These are phyloP conservation scores for Rallus limicola DNA, from an alignment of 2,113 vertebrate species.

Conservation along the genomic window DNA sequence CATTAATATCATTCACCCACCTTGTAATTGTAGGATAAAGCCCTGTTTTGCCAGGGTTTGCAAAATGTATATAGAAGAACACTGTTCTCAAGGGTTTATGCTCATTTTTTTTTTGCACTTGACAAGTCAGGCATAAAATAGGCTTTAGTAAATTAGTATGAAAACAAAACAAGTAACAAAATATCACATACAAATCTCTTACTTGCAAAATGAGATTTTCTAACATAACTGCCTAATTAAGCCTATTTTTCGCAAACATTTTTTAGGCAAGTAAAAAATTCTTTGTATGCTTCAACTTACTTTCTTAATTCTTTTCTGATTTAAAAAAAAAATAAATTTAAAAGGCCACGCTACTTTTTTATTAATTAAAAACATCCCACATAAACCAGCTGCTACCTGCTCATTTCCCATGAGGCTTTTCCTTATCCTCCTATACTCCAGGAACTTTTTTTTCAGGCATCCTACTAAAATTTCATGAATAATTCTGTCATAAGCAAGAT, in stretches of 20 bases:
- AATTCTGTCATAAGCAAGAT: background rate
- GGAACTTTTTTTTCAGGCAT: background rate
- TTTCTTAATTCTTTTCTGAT: background rate
- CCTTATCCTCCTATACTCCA: background rate
- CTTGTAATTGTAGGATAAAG: background rate
- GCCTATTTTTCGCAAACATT: background rate
- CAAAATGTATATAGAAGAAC: background rate
- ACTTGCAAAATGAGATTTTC: background rate
- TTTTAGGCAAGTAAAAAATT: background rate
- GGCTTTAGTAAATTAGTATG: background rate
- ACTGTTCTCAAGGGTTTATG: constrained; percentile 5
- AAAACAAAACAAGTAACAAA: constrained; percentile 17
- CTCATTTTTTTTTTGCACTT: constrained; percentile 42
- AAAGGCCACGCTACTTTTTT: background rate
- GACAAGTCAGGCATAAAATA: constrained; percentile 11
- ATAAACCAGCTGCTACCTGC: background rate
- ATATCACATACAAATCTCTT: background rate
- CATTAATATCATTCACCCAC: background rate
- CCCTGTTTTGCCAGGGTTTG: background rate
- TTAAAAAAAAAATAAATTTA: background rate
- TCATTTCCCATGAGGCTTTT: background rate
- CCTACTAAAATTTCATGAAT: background rate
- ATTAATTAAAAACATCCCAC: background rate
- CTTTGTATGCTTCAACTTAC: background rate
- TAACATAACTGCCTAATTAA: background rate